phyloP scores from a whole-genome alignment of 2,888 invertebrate species.

The Lasius platythorax region DNA sequence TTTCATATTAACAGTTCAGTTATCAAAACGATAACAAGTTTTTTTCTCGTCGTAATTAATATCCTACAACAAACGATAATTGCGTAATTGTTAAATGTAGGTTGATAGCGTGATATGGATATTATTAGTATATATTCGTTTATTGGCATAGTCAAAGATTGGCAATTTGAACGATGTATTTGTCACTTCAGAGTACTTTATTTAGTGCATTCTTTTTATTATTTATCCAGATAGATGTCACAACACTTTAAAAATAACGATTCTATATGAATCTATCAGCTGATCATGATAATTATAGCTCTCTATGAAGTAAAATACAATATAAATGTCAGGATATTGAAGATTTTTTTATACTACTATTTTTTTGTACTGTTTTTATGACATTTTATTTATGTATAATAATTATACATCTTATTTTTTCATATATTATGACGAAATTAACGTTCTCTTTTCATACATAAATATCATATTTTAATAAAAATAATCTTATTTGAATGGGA shows the following conservation, averaged over 20 bases:
- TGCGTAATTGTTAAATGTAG: constrained; percentile 29
- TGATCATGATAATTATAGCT: constrained; percentile 5
- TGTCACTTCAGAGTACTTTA: neutral
- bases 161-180: neutral
- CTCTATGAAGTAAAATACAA: neutral
- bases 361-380: neutral
- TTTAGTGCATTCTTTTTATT: neutral
- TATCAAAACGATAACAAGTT: neutral
- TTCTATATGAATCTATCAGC: neutral
- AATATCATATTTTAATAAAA: neutral
- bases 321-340: neutral
- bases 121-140: neutral
- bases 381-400: neutral
- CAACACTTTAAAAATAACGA: neutral
- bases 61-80: constrained; percentile 5
- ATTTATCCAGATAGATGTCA: neutral
- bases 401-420: neutral
- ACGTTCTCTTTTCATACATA: neutral
- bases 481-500: neutral
- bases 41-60: neutral
- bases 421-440: neutral
- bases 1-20: neutral
- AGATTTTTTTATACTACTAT: neutral
- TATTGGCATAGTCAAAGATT: neutral
- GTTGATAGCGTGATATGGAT: neutral